These are phyloP conservation scores for Heliconius congener DNA, from an alignment of 1,140 invertebrate genomes.

Conservation along the genomic window DNA sequence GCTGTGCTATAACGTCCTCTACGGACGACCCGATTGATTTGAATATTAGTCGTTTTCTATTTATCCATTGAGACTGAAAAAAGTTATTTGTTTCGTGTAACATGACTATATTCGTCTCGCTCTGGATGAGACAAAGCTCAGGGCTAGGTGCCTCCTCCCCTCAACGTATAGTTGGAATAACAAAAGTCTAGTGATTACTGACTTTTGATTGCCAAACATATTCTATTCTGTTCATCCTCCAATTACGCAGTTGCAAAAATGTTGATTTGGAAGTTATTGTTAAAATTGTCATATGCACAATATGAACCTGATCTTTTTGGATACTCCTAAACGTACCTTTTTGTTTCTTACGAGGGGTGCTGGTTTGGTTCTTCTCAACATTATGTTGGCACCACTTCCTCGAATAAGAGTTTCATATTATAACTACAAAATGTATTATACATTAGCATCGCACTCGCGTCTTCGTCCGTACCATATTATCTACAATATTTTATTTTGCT, in stretches of 20 bases:
- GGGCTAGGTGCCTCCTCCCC: background rate
- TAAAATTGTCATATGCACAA: no score
- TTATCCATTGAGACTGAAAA: background rate
- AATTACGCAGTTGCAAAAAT: background rate
- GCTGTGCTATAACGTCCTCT: no score
- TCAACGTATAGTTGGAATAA: background rate
- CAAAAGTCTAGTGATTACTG: conserved; percentile 4
- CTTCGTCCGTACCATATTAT: no score
- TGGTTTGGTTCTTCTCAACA: no score
- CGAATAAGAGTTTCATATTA: no score
- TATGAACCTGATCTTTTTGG: no score
- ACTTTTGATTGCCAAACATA: conserved; percentile 1
- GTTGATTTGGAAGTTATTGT: background rate
- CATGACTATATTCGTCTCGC: background rate
- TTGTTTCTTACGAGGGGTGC: no score
- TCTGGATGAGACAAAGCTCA: background rate
- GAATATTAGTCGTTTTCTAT: background rate
- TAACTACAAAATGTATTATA: no score
- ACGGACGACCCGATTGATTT: background rate
- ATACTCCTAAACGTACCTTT: no score
- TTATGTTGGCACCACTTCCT: no score
- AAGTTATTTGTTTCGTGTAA: background rate
- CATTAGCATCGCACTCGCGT: no score
- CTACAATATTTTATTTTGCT: no score
- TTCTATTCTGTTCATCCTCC: background rate